Evolutionary conservation across 2,797 vertebrate genomes (phyloP), one percentile per base, ranked within the genome.

Genomic region (Halcyon chelicuti): DNA sequence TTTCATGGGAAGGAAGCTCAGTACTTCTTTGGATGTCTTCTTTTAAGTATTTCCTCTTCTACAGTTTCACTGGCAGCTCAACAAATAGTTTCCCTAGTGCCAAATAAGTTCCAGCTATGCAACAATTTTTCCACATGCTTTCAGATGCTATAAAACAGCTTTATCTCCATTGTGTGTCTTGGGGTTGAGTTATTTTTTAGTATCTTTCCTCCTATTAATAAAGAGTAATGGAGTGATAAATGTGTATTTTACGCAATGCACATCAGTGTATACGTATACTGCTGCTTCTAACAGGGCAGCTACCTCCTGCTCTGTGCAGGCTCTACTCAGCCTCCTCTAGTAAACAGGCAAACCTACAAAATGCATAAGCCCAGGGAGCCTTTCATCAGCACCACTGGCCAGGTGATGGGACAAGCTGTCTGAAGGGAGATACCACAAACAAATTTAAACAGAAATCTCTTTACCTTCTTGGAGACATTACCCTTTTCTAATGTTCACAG

Each of bases 181-280:
- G 82, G 35, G 75, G 55, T 93, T 91, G 93, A 94, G 79, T 80
- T 81, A 97, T 92, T 93, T 96, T 93, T 96, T 76, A 96, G 85
- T 88, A 63, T 93, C 94, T 94, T 96, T 86, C 88, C 63, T 94
- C 83, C 95, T 94, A 90, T 95, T 94, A 96, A 93, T 96, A 94
- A 97, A 96, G 86, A 68, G 87, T 93, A 95, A 94, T 94, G 91
- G 88, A 88, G 86, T 94, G 94, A 94, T 90, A 94, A 96, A 97
- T 93, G 88, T 76, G 66, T 79, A 4, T 82, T 95, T 91, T 96
- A 88, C 3, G 0, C 66, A 86, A 46, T 49, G 63, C 76, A 78
- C 79, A 79, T 78, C 77, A 70, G 55, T 84, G 20, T 88, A 46
- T 46, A 19, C 37, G 70, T 51, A 55, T 71, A 76, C 40, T 39